Evolutionary conservation across 2,888 invertebrate genomes (phyloP).

Genomic region (Synanthedon andrenaeformis): DNA sequence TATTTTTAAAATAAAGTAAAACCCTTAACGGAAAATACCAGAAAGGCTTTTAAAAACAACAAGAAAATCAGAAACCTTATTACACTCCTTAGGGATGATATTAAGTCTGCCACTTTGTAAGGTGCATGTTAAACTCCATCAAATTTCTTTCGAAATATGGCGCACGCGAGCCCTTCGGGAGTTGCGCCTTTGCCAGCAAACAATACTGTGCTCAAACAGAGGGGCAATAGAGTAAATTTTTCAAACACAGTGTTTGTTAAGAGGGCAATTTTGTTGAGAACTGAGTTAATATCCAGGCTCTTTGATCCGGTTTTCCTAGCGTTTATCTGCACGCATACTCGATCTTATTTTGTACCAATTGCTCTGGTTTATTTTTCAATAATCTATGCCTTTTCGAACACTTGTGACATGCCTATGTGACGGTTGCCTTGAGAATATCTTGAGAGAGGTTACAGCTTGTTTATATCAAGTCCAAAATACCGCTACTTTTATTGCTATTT

Average conservation of each 20-base stretch:
- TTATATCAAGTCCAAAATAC: no score
- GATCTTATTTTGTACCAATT: constrained; percentile 1
- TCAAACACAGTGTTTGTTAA: not conserved
- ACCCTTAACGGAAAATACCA: no score
- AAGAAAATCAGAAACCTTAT: not conserved
- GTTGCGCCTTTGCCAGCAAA: not conserved
- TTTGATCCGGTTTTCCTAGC: constrained; percentile 32
- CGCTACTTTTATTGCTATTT: no score
- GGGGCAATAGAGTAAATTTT: not conserved
- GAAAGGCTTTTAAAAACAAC: not conserved
- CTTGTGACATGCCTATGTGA: not conserved
- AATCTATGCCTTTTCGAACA: not conserved
- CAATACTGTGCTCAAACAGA: not conserved
- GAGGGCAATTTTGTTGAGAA: constrained; percentile 45
- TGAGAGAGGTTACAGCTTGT: no score
- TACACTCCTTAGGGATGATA: constrained; percentile 16
- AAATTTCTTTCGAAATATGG: constrained; percentile 26
- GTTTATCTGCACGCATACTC: constrained; percentile 50
- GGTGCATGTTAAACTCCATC: constrained; percentile 31
- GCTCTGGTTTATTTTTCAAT: constrained; percentile 2
- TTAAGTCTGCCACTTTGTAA: constrained; percentile 19
- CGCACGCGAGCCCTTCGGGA: constrained; percentile 24
- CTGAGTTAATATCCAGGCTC: constrained; percentile 37
- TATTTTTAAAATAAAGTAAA: no score
- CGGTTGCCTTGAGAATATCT: not conserved